Evolutionary conservation across 1,140 invertebrate species (phyloP).

Genomic region (Hesperophylax magnus): DNA sequence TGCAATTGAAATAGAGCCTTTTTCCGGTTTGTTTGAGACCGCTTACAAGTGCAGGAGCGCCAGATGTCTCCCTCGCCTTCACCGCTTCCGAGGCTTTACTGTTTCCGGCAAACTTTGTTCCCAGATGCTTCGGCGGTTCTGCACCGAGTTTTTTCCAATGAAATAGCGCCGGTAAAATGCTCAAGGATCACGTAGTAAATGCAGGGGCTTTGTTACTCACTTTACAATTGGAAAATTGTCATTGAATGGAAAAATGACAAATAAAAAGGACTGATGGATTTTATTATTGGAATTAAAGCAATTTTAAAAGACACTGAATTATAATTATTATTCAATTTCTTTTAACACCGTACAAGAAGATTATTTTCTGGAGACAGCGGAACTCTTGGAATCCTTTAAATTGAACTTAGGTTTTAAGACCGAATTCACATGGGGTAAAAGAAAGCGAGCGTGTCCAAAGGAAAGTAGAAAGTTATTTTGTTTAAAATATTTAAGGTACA

Average conservation of each 20-base stretch:
- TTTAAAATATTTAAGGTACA: no score
- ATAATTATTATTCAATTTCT: no score
- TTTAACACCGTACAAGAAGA: neutral
- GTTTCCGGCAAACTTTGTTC: constrained; percentile 11
- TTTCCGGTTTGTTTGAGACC: constrained; percentile 44
- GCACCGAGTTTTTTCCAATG: constrained; percentile 2
- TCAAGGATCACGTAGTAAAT: constrained; percentile 16
- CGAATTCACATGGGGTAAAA: no score
- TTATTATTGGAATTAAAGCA: neutral
- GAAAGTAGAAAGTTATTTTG: no score
- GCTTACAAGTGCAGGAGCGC: constrained; percentile 38
- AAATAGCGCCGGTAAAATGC: neutral
- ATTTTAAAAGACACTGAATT: no score
- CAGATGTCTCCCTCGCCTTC: constrained; percentile 22
- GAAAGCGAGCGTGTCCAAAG: no score
- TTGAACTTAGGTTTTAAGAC: neutral
- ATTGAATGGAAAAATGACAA: neutral
- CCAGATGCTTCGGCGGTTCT: constrained; percentile 28
- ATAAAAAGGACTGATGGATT: neutral
- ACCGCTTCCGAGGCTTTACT: neutral
- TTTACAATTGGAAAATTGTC: neutral
- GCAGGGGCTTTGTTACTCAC: constrained; percentile 3
- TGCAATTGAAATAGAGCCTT: constrained; percentile 43
- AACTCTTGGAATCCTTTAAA: no score
- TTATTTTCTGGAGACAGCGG: no score